These are phyloP conservation scores for Octodon degus DNA, from an alignment of 2,113 vertebrate genomes.

Conservation along the genomic window DNA sequence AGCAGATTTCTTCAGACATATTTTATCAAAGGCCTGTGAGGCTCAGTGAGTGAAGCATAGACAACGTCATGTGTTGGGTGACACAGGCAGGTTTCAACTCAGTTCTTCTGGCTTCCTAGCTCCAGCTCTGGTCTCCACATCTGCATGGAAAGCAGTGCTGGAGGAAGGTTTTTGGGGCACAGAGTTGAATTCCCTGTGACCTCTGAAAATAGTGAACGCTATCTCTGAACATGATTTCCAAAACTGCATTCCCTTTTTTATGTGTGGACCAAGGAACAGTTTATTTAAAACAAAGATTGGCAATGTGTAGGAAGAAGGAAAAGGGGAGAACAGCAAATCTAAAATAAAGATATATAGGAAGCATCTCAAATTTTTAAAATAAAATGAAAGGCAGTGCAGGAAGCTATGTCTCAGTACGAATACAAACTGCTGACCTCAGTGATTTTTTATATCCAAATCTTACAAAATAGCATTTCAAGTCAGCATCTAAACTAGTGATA, in stretches of 20 bases:
- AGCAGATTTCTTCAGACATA: background rate
- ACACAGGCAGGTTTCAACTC: background rate
- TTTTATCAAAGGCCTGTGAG: slow-evolving; percentile 6
- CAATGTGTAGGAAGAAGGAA: slow-evolving; percentile 68
- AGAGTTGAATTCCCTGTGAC: slow-evolving; percentile 51
- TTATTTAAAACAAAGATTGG: slow-evolving; percentile 85
- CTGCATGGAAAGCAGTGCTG: background rate
- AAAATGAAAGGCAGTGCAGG: slow-evolving; percentile 69
- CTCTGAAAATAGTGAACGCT: background rate
- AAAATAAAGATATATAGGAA: slow-evolving; percentile 72
- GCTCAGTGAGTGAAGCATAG: background rate
- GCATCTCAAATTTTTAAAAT: slow-evolving; percentile 76
- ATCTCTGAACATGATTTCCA: slow-evolving; percentile 18
- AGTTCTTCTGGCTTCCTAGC: slow-evolving; percentile 22
- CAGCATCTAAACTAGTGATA: slow-evolving; percentile 84
- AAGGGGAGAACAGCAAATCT: slow-evolving; percentile 63
- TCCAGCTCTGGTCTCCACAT: background rate
- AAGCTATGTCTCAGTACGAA: slow-evolving; percentile 82
- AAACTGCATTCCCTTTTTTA: background rate
- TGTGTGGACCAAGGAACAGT: slow-evolving; percentile 75
- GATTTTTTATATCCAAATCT: slow-evolving; percentile 87
- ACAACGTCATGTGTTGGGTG: background rate
- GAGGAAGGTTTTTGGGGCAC: background rate
- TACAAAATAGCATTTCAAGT: slow-evolving; percentile 88
- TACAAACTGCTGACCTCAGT: slow-evolving; percentile 83